Evolutionary conservation across 2,888 invertebrate species (phyloP), one percentile per base, ranked within the genome.

Genomic region (Sympetrum striolatum): DNA sequence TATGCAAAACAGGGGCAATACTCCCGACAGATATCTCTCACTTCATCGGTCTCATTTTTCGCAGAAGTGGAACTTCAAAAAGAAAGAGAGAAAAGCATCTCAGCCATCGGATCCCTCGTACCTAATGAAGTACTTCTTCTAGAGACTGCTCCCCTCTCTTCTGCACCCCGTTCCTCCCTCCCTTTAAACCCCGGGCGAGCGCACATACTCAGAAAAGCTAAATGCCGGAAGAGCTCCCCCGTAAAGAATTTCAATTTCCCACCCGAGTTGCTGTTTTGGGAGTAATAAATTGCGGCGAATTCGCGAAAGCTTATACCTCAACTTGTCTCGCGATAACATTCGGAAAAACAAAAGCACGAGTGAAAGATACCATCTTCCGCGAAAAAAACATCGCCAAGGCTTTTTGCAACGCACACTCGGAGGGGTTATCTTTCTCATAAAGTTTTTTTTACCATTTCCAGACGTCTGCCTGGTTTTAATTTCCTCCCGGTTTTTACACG

Each of bases 291-390:
- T 86, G 22, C 15, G 37, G 86, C 37, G 39, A n/a, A 58, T 82
- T 82, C 58, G 53, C 35, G 22, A 82, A 86, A 86, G 86, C 60
- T 86, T 60, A 86, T 86, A 86, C 86, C 60, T 86, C 86, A 86
- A 60, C 64, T 86, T 64, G 86, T 60, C 64, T 64, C 60, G 37
- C 60, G 60, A 86, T 64, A 86, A 86, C 35, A 86, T n/a, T 22
- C 1, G 44, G 82, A 25, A 15, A 35, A 48, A 58, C 25, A 15
- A 48, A 35, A 35, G 35, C 22, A 22, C 53, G 2, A 18, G 53
- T 25, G 82, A 31, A 35, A 31, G 82, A 58, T 31, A 31, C 25
- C 25, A 31, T 73, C 73, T 73, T 14, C 14, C 31, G 6, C 8
- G 31, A 73, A 31, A 73, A 73, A 31, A 22, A 35, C 18, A 58